Evolutionary conservation across 37 sponge, comb jelly and placozoan species (phyloP).

Genomic region (Agelas oroides): DNA sequence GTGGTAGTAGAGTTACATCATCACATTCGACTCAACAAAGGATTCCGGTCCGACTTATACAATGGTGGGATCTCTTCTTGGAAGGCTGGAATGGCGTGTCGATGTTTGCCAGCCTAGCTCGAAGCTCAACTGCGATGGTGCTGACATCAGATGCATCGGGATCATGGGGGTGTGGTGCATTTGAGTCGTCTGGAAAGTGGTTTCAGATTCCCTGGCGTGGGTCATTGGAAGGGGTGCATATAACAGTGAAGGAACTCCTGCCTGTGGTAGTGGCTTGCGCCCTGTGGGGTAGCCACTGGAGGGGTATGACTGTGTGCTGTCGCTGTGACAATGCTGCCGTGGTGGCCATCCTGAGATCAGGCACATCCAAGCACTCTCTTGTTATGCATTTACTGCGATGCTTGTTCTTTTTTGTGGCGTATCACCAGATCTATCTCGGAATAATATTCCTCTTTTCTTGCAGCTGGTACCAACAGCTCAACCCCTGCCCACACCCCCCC

Average conservation of each 20-base stretch:
- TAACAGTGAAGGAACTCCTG: constrained; percentile 54
- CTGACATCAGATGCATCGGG: constrained; percentile 55
- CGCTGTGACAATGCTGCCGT: constrained; percentile 31
- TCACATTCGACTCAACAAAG: too few species aligned
- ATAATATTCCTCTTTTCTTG: not conserved
- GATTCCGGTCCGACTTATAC: not conserved
- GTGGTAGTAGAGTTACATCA: not conserved
- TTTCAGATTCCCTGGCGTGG: constrained; percentile 42
- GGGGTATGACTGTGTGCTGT: not conserved
- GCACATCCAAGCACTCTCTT: constrained; percentile 3
- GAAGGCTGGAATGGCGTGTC: constrained; percentile 44
- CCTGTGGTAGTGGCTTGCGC: constrained; percentile 34
- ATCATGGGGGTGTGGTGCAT: constrained; percentile 54
- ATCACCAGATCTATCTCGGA: constrained; percentile 16
- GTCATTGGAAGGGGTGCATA: not conserved
- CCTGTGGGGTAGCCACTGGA: constrained; percentile 41
- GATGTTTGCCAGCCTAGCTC: not conserved
- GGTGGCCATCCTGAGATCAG: constrained; percentile 36
- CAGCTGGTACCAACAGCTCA: not conserved
- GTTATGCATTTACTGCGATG: constrained; percentile 54
- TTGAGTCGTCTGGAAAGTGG: constrained; percentile 11
- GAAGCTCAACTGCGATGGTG: not conserved
- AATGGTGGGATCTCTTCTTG: constrained; percentile 49
- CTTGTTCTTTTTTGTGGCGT: constrained; percentile 48
- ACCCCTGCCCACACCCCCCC: not conserved